Evolutionary conservation across 2,797 vertebrate genomes (phyloP), one percentile per base, ranked within the genome.

Genomic region (Cichlasoma orientale): DNA sequence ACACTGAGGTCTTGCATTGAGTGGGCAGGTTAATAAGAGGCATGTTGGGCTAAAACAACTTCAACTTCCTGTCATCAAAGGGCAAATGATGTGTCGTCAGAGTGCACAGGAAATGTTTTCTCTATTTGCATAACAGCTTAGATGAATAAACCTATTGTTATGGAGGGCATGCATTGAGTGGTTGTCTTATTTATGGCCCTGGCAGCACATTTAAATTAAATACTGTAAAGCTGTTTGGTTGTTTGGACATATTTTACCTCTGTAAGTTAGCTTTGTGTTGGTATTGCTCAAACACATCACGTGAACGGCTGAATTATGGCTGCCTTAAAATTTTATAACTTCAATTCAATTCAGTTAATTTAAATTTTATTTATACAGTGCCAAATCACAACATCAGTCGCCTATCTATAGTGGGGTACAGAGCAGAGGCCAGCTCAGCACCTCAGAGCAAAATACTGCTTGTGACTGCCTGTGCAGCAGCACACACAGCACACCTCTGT

Each of bases 21-120:
- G 93, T 93, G 86, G 92, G 90, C 87, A 93, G 92, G 91, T 93
- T 93, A 94, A 93, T 92, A 86, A 92, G 89, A 92, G 88, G 70
- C 85, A 88, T 66, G 33, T 66, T 80, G 82, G 83, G 82, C 83
- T 90, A 63, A 83, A 84, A 86, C 88, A 87, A 79, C 84, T 80
- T 89, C 84, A 79, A 84, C 87, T 83, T 92, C 89, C 91, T 92
- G 90, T 87, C 89, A 89, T 83, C 79, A 81, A 10, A 86, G 88
- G 86, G 88, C 83, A 86, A 86, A 88, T 78, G 81, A 90, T 82
- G 88, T 82, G 84, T 86, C 89, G 84, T 76, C 36, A 73, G 77
- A 76, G 79, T 77, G 72, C 29, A 23, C 16, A 57, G 63, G 80
- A 71, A 74, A 89, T 61, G 41, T 70, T 56, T 47, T 31, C 27